Base-by-base conservation (phyloP, 2,797 vertebrate genomes). In the Sebastiscus albofasciatus region DNA sequence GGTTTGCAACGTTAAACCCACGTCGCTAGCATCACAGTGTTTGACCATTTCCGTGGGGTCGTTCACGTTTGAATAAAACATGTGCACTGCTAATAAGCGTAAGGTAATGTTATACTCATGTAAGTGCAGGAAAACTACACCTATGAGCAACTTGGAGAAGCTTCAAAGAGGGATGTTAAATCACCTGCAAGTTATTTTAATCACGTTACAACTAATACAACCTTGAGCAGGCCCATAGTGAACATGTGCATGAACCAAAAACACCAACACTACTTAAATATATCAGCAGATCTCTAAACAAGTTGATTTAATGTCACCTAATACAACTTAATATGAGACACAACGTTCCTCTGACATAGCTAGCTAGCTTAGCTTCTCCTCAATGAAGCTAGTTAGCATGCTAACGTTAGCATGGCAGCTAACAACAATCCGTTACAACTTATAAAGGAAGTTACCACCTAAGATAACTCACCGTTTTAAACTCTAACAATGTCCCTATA, bases 381-480 rank as follows among this genome's bases (percentile, higher is more conserved):
- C 27, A 72, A 3, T 7, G 22, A 81, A 6, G 3, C 88, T 78
- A 52, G 55, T 73, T 91, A 91, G 86, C 85, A 59, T 85, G 87
- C 85, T 86, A 87, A 72, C 66, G 65, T 2, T 3, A 16, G 34
- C 20, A 20, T 36, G 11, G 34, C 33, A 27, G 92, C 82, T 92
- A 88, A 84, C 70, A 79, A 81, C 87, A 82, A 81, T n/a, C 87
- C 60, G 87, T 36, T 67, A n/a, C 65, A 67, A 89, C 75, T 84
- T 90, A 8, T 54, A 36, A 49, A 31, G 55, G 29, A 83, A 86
- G 76, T 87, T 81, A 56, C 18, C 33, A 56, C 2, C 3, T 14
- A 10, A 22, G 1, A 1, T 4, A 70, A 59, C 13, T 22, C 9
- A 0, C 3, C 4, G 2, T 34, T 56, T 31, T 4, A 36, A 49